A percentile compares a stretch with the other conserved stretches of the same genome.
Evolutionary conservation across 2,113 vertebrate species (phyloP).

Genomic region (Sebastes fasciatus): DNA sequence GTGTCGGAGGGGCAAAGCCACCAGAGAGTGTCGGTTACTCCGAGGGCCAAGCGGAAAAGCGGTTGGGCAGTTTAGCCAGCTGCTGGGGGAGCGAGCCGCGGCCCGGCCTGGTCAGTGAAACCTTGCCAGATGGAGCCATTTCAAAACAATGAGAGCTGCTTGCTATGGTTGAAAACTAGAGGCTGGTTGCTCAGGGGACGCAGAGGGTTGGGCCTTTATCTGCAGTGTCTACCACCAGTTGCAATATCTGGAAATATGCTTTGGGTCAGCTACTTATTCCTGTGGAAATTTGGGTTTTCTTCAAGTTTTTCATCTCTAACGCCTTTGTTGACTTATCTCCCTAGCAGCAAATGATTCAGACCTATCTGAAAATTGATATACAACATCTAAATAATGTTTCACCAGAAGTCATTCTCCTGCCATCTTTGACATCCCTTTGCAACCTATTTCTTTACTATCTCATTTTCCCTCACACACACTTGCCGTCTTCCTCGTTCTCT

Average conservation of each 20-base stretch:
- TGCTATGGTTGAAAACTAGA: constrained; percentile 47
- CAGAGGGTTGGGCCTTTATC: constrained; percentile 20
- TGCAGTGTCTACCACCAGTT: constrained; percentile 9
- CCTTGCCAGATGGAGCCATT: constrained; percentile 83
- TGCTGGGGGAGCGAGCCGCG: constrained; percentile 72
- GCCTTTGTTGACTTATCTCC: neutral
- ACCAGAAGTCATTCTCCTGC: neutral
- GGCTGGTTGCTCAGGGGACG: constrained; percentile 23
- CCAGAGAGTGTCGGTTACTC: constrained; percentile 77
- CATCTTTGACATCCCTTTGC: neutral
- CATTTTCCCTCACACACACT: constrained; percentile 4
- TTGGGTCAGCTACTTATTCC: too few relatives aligned
- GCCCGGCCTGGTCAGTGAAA: constrained; percentile 79
- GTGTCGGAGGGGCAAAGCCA: constrained; percentile 57
- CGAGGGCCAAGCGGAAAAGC: constrained; percentile 73
- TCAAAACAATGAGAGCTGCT: constrained; percentile 78
- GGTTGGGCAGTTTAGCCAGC: constrained; percentile 85
- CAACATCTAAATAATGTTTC: neutral
- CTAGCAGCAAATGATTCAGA: neutral
- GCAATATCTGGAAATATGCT: neutral
- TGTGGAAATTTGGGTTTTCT: neutral
- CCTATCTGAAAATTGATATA: neutral
- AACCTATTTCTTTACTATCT: neutral
- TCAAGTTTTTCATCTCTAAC: neutral
- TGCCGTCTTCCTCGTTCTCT: constrained; percentile 36